A percentile compares a stretch with the other conserved stretches of the same genome.
Conservation (phyloP, 2,888 invertebrate species). For the Poecilus cupreus region DNA sequence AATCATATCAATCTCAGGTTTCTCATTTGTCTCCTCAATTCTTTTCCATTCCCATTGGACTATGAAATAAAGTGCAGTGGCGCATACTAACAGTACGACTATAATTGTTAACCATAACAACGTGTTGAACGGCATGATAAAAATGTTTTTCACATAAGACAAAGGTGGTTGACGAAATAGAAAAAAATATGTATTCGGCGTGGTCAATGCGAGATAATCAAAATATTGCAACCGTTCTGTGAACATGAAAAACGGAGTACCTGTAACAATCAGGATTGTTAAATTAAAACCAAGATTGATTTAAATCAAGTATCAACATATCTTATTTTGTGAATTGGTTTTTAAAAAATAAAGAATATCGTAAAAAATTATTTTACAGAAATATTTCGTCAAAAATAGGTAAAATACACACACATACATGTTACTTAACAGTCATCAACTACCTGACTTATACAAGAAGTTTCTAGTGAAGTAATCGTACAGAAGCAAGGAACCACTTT, state of each 20-base stretch:
- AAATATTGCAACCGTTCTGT: conserved; percentile 75
- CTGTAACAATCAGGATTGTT: conserved; percentile 66
- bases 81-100: background rate
- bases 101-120: conserved; percentile 76
- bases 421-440: too few species aligned
- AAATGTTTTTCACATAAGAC: conserved; percentile 80
- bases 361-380: too few species aligned
- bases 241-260: conserved; percentile 77
- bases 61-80: background rate
- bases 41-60: conserved; percentile 41
- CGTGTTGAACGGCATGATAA: conserved; percentile 76
- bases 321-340: too few species aligned
- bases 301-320: too few species aligned
- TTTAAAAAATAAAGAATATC: too few species aligned
- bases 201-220: conserved; percentile 77
- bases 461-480: too few species aligned
- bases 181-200: conserved; percentile 77
- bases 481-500: too few species aligned
- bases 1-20: conserved; percentile 27
- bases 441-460: too few species aligned
- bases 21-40: background rate
- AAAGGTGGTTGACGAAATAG: conserved; percentile 80
- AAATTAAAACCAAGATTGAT: too few species aligned
- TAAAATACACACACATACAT: too few species aligned
- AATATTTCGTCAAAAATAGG: too few species aligned